phyloP scores from a whole-genome alignment of 1,140 invertebrate species.

The Idris sp. region DNA sequence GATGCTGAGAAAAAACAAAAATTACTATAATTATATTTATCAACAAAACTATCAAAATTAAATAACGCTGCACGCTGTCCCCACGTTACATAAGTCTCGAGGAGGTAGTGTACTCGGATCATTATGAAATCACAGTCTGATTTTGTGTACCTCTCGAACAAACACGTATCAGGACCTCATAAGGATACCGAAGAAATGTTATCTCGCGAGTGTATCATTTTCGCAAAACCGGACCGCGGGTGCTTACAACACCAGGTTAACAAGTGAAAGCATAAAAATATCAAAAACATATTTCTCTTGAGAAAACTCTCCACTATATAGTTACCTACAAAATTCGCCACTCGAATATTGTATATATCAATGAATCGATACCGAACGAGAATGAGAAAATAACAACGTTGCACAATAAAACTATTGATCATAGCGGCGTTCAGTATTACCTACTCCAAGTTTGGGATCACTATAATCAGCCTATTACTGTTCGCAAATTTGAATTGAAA shows the following conservation, averaged over 20 bases:
- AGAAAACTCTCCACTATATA: conserved; percentile 17
- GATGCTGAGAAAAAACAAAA: too few relatives aligned
- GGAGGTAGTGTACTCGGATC: conserved; percentile 30
- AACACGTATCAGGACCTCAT: conserved; percentile 46
- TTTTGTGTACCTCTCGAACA: conserved; percentile 54
- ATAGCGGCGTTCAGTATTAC: conserved; percentile 10
- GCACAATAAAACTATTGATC: conserved; percentile 21
- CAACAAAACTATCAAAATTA: conserved; percentile 53
- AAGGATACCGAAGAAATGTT: conserved; percentile 30
- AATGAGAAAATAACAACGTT: conserved; percentile 39
- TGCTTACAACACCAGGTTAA: conserved; percentile 27
- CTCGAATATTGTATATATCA: conserved; percentile 6
- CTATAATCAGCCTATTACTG: too few relatives aligned
- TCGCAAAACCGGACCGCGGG: conserved; percentile 7
- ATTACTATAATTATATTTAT: conserved; percentile 47
- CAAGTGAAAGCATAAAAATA: conserved; percentile 49
- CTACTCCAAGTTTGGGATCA: neutral
- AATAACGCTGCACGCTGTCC: conserved; percentile 32
- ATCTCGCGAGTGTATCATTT: conserved; percentile 33
- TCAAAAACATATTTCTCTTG: conserved; percentile 28
- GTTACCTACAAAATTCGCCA: conserved; percentile 7
- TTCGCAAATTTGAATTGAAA: too few relatives aligned
- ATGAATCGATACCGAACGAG: conserved; percentile 26
- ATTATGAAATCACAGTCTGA: conserved; percentile 52
- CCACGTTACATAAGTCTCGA: conserved; percentile 27